Base-by-base conservation (phyloP, 2,113 vertebrate species). In the Martes martes region DNA sequence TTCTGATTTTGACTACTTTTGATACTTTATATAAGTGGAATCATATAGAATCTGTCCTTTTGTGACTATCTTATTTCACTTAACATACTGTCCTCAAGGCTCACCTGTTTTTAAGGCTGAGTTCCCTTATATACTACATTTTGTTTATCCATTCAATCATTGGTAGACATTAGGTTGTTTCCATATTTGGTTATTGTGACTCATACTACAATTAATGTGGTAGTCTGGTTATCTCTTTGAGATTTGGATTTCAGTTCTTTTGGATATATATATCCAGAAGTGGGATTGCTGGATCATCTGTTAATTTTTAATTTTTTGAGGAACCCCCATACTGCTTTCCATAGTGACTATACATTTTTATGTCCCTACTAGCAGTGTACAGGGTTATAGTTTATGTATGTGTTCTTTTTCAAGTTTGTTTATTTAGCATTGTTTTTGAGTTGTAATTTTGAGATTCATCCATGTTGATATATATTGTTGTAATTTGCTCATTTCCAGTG, bases 361-460 rank as follows among this genome's bases (percentile, higher is more conserved):
- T 45, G 65, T 74, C 42, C 26, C 55, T 18, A 81, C 13, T 39
- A 93, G 59, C 42, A 73, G 31, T 76, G 13, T 39, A 55, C 31
- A 69, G 55, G 13, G 13, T 79, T 93, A 42, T 10, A 89, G 26
- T 84, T 84, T 84, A 83, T 93, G 4, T 79, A 24, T 95, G 18
- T 93, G 6, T 89, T 81, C 33, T 67, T 76, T 96, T 86, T 59
- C 9, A 80, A 11, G 52, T 92, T 96, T 91, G 36, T 82, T 94
- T 47, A 59, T 76, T 76, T 33, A 36, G 33, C 33, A 69, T 69
- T 91, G 7, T 9, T 88, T 94, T 76, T 96, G 65, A 94, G 3
- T 94, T 91, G 39, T 6, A 82, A 11, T 89, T 93, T 90, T 94
- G 23, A 78, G 78, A 94, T 59, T 96, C 16, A 67, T 50, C 24